A percentile compares a stretch with the other conserved stretches of the same genome.
Conservation (phyloP, 2,113 vertebrate genomes). For the Anolis sagrei region DNA sequence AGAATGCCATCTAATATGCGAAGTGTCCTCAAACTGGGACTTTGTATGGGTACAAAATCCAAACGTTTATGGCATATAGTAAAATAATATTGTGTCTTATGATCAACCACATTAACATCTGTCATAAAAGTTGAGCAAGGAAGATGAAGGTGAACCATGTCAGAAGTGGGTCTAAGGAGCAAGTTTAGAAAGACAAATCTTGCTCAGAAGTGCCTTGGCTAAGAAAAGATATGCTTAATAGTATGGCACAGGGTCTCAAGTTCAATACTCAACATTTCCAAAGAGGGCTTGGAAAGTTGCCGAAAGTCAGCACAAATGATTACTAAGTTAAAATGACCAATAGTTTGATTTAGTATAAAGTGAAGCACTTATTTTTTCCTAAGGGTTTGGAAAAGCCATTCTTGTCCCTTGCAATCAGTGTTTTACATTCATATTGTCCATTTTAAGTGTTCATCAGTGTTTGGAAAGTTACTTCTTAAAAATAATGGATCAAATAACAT, state of each 20-base stretch:
- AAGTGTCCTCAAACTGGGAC: background rate
- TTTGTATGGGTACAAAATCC: background rate
- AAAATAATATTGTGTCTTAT: background rate
- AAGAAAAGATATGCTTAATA: background rate
- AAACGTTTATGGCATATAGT: slow-evolving; percentile 7
- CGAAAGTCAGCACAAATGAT: background rate
- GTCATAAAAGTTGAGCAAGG: background rate
- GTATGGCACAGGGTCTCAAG: too few species aligned
- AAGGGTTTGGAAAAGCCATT: background rate
- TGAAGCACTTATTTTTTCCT: background rate
- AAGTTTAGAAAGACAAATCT: background rate
- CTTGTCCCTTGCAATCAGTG: background rate
- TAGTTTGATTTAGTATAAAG: background rate
- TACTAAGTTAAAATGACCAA: background rate
- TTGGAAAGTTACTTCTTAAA: too few species aligned
- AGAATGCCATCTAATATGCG: background rate
- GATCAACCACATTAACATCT: slow-evolving; percentile 4
- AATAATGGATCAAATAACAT: too few species aligned
- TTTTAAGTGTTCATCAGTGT: too few species aligned
- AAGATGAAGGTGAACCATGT: background rate
- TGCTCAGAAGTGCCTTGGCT: background rate
- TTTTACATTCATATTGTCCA: background rate
- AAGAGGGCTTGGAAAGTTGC: background rate
- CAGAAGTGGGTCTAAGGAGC: background rate
- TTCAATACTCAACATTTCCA: background rate